Evolutionary conservation across 1,140 invertebrate species (phyloP).

Genomic region (Eurosta solidaginis): DNA sequence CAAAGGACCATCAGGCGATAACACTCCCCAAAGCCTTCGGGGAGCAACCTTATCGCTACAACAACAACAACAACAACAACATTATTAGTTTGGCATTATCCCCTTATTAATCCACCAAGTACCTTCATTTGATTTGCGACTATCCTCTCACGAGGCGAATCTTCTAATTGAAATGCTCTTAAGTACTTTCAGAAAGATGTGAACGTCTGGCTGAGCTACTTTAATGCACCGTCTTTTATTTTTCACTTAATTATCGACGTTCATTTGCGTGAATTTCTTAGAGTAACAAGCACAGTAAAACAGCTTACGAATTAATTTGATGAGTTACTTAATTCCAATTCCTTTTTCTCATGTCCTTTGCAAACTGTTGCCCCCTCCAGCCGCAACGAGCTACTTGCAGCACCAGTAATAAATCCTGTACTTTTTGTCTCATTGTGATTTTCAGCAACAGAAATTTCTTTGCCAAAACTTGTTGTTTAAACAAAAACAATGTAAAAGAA

Average conservation of each 20-base stretch:
- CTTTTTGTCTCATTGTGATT: neutral
- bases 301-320: neutral
- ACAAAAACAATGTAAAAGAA: slow-evolving; percentile 5
- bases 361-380: neutral
- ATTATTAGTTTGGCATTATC: neutral
- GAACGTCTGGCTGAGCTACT: neutral
- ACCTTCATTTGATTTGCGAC: neutral
- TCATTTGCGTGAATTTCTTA: neutral
- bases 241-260: neutral
- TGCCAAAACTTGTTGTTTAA: neutral
- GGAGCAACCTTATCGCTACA: too few relatives aligned
- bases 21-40: too few relatives aligned
- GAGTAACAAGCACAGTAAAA: neutral
- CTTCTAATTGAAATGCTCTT: neutral
- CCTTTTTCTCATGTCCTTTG: neutral
- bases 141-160: neutral
- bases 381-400: too few relatives aligned
- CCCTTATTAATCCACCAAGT: neutral
- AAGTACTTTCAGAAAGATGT: neutral
- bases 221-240: slow-evolving; percentile 7
- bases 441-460: neutral
- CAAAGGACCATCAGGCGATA: too few relatives aligned
- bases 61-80: too few relatives aligned
- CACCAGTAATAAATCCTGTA: neutral
- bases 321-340: slow-evolving; percentile 4